phyloP scores from a whole-genome alignment of 2,888 invertebrate genomes.

The Drosophila greeni region DNA sequence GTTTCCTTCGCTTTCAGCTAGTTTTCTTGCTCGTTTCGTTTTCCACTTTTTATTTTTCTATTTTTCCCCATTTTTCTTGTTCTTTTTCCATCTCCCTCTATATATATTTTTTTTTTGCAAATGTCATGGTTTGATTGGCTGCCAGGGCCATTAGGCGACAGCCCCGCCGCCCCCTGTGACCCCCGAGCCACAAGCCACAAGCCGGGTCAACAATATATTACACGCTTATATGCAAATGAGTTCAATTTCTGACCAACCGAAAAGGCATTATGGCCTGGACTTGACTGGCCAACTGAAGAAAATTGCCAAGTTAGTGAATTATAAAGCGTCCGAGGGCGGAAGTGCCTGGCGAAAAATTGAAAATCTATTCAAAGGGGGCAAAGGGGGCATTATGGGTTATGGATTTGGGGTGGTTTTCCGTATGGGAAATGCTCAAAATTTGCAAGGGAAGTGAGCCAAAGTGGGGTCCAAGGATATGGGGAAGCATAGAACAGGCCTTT shows the following conservation, averaged over 20 bases:
- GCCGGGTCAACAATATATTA: constrained; percentile 48
- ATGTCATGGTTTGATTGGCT: constrained; percentile 57
- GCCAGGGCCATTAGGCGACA: constrained; percentile 50
- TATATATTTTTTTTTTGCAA: constrained; percentile 40
- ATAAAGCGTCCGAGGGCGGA: constrained; percentile 34
- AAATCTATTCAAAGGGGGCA: constrained; percentile 42
- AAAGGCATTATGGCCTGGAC: constrained; percentile 42
- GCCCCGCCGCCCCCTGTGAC: constrained; percentile 1
- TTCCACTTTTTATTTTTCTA: constrained; percentile 5
- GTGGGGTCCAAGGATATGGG: not conserved
- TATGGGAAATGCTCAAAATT: constrained; percentile 8
- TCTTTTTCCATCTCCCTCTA: not conserved
- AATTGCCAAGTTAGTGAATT: constrained; percentile 54
- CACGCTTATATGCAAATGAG: constrained; percentile 56
- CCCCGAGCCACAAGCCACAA: not conserved
- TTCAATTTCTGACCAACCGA: constrained; percentile 53
- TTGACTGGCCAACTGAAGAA: constrained; percentile 22
- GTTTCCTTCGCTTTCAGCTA: constrained; percentile 7
- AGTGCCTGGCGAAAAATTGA: constrained; percentile 31
- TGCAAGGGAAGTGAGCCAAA: constrained; percentile 23
- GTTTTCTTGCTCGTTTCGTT: constrained; percentile 19
- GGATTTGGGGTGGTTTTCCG: constrained; percentile 11
- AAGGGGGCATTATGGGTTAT: constrained; percentile 14
- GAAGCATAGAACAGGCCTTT: not conserved
- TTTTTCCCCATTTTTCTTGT: constrained; percentile 8